Percentiles rank a stretch among this genome's conserved stretches.
Conservation (phyloP, 2,888 invertebrate genomes). For the Ophraella communa region DNA sequence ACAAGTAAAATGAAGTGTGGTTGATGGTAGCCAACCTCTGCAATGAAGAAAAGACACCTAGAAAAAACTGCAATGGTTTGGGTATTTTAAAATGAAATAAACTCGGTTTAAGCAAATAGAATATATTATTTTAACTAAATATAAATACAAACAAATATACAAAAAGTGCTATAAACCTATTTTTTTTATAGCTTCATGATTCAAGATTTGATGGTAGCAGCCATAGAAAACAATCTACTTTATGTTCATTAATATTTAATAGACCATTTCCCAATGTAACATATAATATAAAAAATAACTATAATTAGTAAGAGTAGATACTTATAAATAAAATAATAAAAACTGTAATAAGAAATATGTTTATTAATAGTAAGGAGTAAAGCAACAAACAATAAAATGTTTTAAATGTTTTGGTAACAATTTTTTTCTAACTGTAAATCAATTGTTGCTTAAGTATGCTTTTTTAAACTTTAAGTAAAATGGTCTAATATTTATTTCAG, state of each 20-base stretch:
- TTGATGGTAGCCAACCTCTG: too few species aligned
- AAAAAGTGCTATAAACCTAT: background rate
- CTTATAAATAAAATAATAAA: background rate
- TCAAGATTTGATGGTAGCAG: constrained; percentile 95
- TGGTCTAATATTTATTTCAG: constrained; percentile 30
- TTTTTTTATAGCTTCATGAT: constrained; percentile 88
- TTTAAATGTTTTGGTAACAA: too few species aligned
- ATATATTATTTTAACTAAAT: background rate
- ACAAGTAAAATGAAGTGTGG: too few species aligned
- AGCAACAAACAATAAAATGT: too few species aligned
- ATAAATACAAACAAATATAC: constrained; percentile 2
- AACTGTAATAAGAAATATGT: background rate
- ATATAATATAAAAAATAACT: background rate
- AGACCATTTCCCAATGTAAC: background rate
- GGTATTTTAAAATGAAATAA: too few species aligned
- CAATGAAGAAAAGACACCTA: too few species aligned
- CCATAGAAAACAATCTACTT: background rate
- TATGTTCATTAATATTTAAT: background rate
- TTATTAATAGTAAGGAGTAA: background rate
- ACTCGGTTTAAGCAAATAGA: background rate
- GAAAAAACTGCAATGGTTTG: too few species aligned
- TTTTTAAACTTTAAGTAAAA: constrained; percentile 1
- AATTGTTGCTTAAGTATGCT: background rate
- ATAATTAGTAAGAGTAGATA: background rate
- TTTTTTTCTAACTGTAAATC: background rate